Evolutionary conservation across 1,140 invertebrate species (phyloP).

Genomic region (Tetragnatha versicolor): DNA sequence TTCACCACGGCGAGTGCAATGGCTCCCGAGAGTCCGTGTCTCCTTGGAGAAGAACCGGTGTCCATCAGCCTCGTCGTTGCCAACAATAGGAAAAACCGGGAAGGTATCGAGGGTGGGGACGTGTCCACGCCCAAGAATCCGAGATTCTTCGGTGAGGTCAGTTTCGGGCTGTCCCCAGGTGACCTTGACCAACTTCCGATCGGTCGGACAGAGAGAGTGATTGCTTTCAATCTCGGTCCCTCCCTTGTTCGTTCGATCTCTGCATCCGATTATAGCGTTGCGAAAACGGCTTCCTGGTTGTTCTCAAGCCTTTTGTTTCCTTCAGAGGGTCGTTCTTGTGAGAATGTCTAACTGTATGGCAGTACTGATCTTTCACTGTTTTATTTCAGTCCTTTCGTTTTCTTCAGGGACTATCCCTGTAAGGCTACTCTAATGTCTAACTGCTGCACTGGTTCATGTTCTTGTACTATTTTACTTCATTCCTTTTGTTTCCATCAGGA

Average conservation of each 20-base stretch:
- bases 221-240: neutral
- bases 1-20: no score
- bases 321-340: no score
- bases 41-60: neutral
- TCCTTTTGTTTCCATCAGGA: no score
- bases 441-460: no score
- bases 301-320: neutral
- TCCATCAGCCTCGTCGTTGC: conserved; percentile 9
- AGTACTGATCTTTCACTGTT: no score
- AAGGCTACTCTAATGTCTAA: no score
- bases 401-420: no score
- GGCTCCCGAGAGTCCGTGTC: no score
- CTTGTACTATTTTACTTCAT: no score
- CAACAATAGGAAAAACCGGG: neutral
- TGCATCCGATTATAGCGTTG: conserved; percentile 2
- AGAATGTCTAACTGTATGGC: no score
- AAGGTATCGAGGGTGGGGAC: neutral
- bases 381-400: no score
- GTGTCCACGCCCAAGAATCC: conserved; percentile 8
- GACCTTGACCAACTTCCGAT: conserved; percentile 25
- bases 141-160: conserved; percentile 8
- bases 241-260: neutral
- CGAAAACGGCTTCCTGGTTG: conserved; percentile 8
- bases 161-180: neutral
- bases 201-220: neutral